These are phyloP conservation scores for Trissolcus brochymenae DNA, from an alignment of 2,888 invertebrate genomes.

Conservation along the genomic window DNA sequence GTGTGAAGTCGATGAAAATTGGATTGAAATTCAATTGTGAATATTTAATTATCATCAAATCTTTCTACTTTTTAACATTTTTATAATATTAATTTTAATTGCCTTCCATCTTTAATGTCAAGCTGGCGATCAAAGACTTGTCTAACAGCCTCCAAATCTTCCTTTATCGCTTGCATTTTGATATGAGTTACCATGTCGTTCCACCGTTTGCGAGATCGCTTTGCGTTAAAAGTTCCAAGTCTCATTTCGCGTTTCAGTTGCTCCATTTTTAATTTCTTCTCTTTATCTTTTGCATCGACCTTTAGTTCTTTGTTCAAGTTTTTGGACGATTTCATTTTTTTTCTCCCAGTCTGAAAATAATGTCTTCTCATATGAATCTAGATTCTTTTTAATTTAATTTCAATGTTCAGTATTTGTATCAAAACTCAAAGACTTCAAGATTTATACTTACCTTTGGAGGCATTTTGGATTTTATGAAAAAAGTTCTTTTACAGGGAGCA, in stretches of 20 bases:
- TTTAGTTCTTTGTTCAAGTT: constrained; percentile 32
- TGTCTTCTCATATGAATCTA: neutral
- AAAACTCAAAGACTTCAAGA: neutral
- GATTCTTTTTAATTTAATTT: neutral
- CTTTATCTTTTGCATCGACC: constrained; percentile 59
- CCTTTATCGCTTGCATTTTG: constrained; percentile 73
- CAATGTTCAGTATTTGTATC: neutral
- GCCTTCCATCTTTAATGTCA: constrained; percentile 77
- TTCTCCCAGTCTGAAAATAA: constrained; percentile 8
- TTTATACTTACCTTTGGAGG: constrained; percentile 22
- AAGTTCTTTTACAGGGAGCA: neutral
- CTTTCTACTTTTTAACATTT: too few relatives aligned
- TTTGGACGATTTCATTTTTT: constrained; percentile 19
- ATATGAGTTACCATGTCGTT: constrained; percentile 73
- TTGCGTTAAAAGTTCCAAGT: constrained; percentile 70
- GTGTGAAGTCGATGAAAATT: too few relatives aligned
- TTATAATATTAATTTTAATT: constrained; percentile 1
- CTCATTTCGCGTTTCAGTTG: constrained; percentile 73
- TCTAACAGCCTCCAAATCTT: constrained; percentile 75
- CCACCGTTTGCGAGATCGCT: constrained; percentile 72
- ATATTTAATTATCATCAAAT: neutral
- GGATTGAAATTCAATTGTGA: too few relatives aligned
- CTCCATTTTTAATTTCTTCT: constrained; percentile 68
- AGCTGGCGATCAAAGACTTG: constrained; percentile 76
- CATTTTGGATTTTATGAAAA: constrained; percentile 11